Base-by-base conservation (phyloP, 2,797 vertebrate species). In the Siniperca scherzeri region DNA sequence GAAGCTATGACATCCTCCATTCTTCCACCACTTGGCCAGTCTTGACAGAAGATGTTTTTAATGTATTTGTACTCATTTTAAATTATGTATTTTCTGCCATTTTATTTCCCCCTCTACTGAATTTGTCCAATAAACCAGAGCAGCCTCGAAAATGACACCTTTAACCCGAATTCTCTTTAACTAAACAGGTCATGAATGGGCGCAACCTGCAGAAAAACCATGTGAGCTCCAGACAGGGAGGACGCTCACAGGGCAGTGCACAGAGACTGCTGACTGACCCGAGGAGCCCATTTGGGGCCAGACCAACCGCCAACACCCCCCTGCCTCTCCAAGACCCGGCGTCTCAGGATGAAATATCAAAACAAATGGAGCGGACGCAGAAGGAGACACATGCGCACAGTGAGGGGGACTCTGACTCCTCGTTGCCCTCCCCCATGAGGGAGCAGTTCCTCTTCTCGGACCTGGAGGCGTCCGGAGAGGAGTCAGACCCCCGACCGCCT, bases 211-310 rank as follows among this genome's bases (percentile, higher is more conserved):
- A 95, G 72, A 84, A 68, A 6, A 85, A 53, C 74, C 76, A 42
- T 0, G 7, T 19, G 36, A 78, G 60, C 72, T 77, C 82, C 79
- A 76, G 82, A 56, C 80, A 69, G 10, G 22, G 88, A 17, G 78
- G 74, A 21, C 22, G 11, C 60, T 55, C 83, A 30, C 86, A 90
- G 70, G 77, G 74, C 60, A 48, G 61, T 16, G 27, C 33, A 1
- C 88, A 88, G n/a, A 87, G 84, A 38, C 46, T 83, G 10, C 89
- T 89, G 60, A 86, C 87, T 25, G 76, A 65, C 10, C 93, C 87
- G 83, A 96, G 94, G 89, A 95, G 94, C 86, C 94, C 94, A 46
- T 84, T 92, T 38, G 94, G 82, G 77, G 86, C 93, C 78, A 91
- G 92, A 55, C 92, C 89, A 16, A 27, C 50, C 10, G 0, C 56